These are phyloP conservation scores for Gallinago stenura DNA, from an alignment of 2,797 vertebrate species.

Conservation along the genomic window DNA sequence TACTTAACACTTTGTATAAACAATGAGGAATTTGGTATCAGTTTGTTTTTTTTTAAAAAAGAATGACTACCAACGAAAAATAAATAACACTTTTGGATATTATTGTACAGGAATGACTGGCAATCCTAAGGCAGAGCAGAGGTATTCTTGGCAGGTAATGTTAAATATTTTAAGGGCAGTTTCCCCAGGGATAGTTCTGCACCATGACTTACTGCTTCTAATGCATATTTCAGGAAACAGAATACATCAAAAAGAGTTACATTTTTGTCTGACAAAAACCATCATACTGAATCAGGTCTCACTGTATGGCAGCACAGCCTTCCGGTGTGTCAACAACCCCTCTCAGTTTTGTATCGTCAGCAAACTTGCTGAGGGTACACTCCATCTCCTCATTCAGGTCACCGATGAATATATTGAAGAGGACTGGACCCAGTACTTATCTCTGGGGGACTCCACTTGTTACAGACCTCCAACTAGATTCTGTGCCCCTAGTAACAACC, in stretches of 20 bases:
- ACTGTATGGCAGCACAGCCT: no score
- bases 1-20: neutral
- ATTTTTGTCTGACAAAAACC: neutral
- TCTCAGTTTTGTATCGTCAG: no score
- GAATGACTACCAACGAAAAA: neutral
- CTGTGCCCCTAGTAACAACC: no score
- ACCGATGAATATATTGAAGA: no score
- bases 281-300: neutral
- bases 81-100: neutral
- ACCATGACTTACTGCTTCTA: neutral
- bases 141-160: neutral
- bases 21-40: neutral
- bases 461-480: no score
- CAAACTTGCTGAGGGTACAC: no score
- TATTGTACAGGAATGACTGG: neutral
- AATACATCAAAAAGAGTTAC: neutral
- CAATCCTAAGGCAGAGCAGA: neutral
- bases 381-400: no score
- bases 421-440: no score
- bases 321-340: no score
- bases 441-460: no score
- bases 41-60: neutral
- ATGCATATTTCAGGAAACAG: constrained; percentile 17
- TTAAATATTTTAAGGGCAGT: constrained; percentile 17
- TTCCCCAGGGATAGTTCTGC: neutral